Evolutionary conservation across 1,140 invertebrate genomes (phyloP).

Genomic region (Ips nitidus): DNA sequence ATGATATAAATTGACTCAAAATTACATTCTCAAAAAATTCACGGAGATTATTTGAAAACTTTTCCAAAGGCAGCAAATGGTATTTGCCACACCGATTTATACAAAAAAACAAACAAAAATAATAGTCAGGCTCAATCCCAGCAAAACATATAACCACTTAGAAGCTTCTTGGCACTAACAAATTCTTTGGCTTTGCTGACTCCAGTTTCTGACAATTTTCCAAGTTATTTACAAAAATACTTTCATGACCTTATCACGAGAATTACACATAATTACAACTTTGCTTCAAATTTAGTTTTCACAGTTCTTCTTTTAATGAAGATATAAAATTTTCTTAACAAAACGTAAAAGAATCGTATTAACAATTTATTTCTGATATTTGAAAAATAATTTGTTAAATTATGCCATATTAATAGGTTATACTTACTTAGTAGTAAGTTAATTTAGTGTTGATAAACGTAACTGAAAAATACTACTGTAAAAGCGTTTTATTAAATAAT

Average conservation of each 20-base stretch:
- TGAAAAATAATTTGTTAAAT: too few relatives aligned
- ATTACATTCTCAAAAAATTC: constrained; percentile 36
- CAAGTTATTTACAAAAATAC: constrained; percentile 37
- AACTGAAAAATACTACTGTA: too few relatives aligned
- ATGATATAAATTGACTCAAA: constrained; percentile 1
- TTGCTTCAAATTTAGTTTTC: background rate
- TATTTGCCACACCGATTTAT: constrained; percentile 34
- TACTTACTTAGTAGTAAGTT: too few relatives aligned
- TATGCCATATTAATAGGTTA: too few relatives aligned
- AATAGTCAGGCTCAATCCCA: constrained; percentile 49
- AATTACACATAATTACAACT: constrained; percentile 12
- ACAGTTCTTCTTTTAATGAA: constrained; percentile 10
- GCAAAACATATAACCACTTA: constrained; percentile 39
- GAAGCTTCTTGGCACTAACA: constrained; percentile 41
- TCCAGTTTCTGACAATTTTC: constrained; percentile 39
- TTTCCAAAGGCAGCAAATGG: constrained; percentile 40
- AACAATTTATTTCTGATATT: too few relatives aligned
- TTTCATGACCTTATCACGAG: constrained; percentile 20
- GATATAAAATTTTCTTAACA: too few relatives aligned
- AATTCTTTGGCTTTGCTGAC: constrained; percentile 50
- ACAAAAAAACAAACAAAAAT: constrained; percentile 34
- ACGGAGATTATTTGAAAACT: constrained; percentile 53
- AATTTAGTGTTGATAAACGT: too few relatives aligned
- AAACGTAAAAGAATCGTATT: too few relatives aligned
- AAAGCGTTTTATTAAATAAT: too few relatives aligned